Conservation (phyloP, 1,140 invertebrate genomes). For the Drosophila nigrodunni region DNA sequence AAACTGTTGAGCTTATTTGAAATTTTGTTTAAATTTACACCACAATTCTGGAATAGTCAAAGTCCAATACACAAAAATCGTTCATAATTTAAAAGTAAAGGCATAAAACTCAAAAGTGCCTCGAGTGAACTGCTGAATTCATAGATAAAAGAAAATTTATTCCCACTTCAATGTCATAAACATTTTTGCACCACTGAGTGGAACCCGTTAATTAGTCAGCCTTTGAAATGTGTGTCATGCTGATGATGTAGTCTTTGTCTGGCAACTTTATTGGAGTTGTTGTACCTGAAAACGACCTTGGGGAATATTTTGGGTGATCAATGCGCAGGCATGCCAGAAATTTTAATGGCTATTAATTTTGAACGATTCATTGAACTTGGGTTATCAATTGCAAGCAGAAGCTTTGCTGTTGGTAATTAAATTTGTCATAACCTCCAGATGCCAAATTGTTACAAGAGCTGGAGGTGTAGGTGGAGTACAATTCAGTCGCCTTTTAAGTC, state of each 20-base stretch:
- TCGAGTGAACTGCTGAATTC: neutral
- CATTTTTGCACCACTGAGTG: neutral
- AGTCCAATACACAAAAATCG: too few relatives aligned
- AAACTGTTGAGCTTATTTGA: too few relatives aligned
- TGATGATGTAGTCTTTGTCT: constrained; percentile 12
- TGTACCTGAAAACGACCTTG: constrained; percentile 52
- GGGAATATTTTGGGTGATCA: constrained; percentile 18
- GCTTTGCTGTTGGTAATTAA: constrained; percentile 69
- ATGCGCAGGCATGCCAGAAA: constrained; percentile 55
- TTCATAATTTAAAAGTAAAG: too few relatives aligned
- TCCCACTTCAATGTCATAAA: constrained; percentile 1
- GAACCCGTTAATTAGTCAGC: constrained; percentile 30
- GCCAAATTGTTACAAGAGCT: constrained; percentile 36
- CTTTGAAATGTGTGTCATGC: constrained; percentile 26
- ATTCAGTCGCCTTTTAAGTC: constrained; percentile 38
- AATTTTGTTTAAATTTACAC: too few relatives aligned
- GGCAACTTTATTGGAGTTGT: constrained; percentile 7
- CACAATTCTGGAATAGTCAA: too few relatives aligned
- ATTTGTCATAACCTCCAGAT: constrained; percentile 68
- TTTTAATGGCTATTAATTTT: constrained; percentile 70
- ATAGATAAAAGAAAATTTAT: neutral
- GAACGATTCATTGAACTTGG: constrained; percentile 64
- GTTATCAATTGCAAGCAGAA: constrained; percentile 61
- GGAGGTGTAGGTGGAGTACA: neutral
- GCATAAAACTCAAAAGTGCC: neutral